A percentile compares a stretch with the other conserved stretches of the same genome.
These are phyloP conservation scores for Atractosteus spatula DNA, from an alignment of 2,113 vertebrate genomes.

Conservation along the genomic window DNA sequence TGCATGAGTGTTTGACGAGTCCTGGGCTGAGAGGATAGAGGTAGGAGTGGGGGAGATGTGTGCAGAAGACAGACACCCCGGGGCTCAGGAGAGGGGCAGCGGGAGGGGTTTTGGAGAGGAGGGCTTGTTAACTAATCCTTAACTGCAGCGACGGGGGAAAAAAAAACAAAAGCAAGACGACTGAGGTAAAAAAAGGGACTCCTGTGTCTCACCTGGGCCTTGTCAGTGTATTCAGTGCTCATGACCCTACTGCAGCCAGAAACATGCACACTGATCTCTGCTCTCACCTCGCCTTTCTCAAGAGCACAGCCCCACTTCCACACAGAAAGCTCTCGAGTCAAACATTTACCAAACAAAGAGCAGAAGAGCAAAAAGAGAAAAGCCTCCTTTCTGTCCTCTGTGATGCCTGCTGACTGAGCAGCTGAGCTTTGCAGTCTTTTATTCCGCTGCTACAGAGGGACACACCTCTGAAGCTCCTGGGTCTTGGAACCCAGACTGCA, in stretches of 20 bases:
- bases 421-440: slow-evolving; percentile 13
- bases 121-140: slow-evolving; percentile 1
- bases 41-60: slow-evolving; percentile 19
- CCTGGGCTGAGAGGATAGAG: slow-evolving; percentile 15
- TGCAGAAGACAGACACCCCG: slow-evolving; percentile 1
- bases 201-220: slow-evolving; percentile 8
- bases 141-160: background rate
- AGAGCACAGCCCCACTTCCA: too few relatives aligned
- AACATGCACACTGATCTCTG: slow-evolving; percentile 24
- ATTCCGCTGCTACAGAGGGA: background rate
- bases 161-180: background rate
- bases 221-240: slow-evolving; percentile 46
- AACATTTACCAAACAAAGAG: slow-evolving; percentile 8
- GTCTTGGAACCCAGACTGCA: background rate
- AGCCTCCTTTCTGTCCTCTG: slow-evolving; percentile 19
- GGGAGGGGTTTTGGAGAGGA: slow-evolving; percentile 21
- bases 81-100: slow-evolving; percentile 13
- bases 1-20: slow-evolving; percentile 26
- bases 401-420: slow-evolving; percentile 24
- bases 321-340: background rate
- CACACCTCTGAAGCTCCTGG: background rate
- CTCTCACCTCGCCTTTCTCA: background rate
- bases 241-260: slow-evolving; percentile 31
- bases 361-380: slow-evolving; percentile 13
- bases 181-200: background rate